These are phyloP conservation scores for Nothobranchius kuhntae DNA, from an alignment of 2,113 vertebrate genomes.

Conservation along the genomic window DNA sequence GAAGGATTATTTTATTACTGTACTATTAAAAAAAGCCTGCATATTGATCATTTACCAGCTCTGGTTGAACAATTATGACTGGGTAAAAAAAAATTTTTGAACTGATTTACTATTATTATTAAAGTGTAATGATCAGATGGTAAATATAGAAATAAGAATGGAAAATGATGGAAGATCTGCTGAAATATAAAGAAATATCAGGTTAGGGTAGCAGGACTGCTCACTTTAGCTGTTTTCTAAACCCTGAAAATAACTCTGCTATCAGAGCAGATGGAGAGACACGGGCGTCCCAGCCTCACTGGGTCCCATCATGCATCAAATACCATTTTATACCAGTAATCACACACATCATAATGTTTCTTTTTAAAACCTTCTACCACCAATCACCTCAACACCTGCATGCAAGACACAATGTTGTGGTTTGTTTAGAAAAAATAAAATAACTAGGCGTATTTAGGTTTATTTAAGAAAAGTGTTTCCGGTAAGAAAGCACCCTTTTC, in stretches of 20 bases:
- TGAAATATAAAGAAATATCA: too few species aligned
- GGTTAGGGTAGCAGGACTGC: too few species aligned
- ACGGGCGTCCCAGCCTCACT: constrained; percentile 30
- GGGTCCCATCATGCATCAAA: constrained; percentile 32
- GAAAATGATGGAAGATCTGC: too few species aligned
- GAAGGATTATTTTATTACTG: constrained; percentile 23
- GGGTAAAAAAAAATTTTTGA: not conserved
- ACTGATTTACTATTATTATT: too few species aligned
- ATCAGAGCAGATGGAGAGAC: constrained; percentile 50
- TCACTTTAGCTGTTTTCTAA: too few species aligned
- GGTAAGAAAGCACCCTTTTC: constrained; percentile 1
- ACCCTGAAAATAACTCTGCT: constrained; percentile 12
- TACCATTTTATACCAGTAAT: constrained; percentile 13
- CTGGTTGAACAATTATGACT: not conserved
- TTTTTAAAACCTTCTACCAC: not conserved
- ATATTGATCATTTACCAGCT: not conserved
- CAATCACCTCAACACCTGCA: not conserved
- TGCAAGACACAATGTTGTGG: too few species aligned
- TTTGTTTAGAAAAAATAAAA: not conserved
- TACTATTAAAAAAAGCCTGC: not conserved
- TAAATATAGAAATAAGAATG: too few species aligned
- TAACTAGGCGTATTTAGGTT: not conserved
- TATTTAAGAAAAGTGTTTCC: not conserved
- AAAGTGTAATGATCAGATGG: too few species aligned
- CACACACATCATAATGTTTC: not conserved